phyloP scores from a whole-genome alignment of 2,797 vertebrate species.

The Craterocephalus amniculus region DNA sequence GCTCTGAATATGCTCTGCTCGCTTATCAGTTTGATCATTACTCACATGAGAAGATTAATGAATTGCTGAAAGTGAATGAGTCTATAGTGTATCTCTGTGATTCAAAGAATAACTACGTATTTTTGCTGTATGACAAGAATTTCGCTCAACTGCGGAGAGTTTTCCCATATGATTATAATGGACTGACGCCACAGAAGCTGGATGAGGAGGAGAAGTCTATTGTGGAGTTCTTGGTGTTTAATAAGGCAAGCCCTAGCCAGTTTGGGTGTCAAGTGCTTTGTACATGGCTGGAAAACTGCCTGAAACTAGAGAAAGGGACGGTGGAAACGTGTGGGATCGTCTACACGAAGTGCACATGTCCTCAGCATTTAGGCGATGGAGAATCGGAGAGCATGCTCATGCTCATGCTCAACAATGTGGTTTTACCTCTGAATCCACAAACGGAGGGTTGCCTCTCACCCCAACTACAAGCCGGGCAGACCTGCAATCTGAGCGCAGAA shows the following conservation, averaged over 20 bases:
- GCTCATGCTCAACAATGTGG: slow-evolving; percentile 96
- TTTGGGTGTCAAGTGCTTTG: slow-evolving; percentile 99
- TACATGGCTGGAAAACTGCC: slow-evolving; percentile 98
- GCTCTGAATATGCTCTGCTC: slow-evolving; percentile 97
- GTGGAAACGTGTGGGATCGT: slow-evolving; percentile 97
- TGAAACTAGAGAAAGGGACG: slow-evolving; percentile 96
- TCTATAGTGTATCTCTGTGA: slow-evolving; percentile 98
- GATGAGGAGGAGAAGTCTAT: slow-evolving; percentile 95
- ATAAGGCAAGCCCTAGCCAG: slow-evolving; percentile 98
- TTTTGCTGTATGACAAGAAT: slow-evolving; percentile 99
- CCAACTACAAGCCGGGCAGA: slow-evolving; percentile 94
- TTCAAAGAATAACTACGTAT: slow-evolving; percentile 96
- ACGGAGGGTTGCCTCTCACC: slow-evolving; percentile 98
- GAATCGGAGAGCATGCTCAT: slow-evolving; percentile 94
- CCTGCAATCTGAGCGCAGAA: slow-evolving; percentile 97
- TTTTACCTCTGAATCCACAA: slow-evolving; percentile 97
- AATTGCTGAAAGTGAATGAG: slow-evolving; percentile 95
- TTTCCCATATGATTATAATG: slow-evolving; percentile 91
- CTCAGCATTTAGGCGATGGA: slow-evolving; percentile 97
- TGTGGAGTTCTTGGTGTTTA: slow-evolving; percentile 99
- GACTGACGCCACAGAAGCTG: slow-evolving; percentile 90
- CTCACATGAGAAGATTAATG: slow-evolving; percentile 99
- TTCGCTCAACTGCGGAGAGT: slow-evolving; percentile 96
- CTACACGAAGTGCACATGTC: slow-evolving; percentile 98
- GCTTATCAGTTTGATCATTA: slow-evolving; percentile 99